Base-by-base conservation (phyloP, 53 echinoderm and acorn worm genomes). In the Hippasteria phrygiana region DNA sequence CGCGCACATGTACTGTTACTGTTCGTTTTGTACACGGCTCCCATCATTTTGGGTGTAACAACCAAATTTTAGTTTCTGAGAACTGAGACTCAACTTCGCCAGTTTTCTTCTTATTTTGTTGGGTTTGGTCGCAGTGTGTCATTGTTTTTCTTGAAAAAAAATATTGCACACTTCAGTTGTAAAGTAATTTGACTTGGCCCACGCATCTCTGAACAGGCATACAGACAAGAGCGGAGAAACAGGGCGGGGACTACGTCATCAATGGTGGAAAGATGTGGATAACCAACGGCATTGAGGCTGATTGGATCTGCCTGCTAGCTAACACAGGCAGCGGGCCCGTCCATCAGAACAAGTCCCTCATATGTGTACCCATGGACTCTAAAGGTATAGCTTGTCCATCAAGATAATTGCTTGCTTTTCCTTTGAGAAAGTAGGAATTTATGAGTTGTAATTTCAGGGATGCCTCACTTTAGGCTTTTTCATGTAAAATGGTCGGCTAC, bases 261-360 rank as follows among this genome's bases (percentile, higher is more conserved):
- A 99, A 99, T 78, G 99, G 96, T 45, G 91, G 91, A 39, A 99
- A 99, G 90, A 77, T 94, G 90, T 99, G 99, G 99, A 99, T 90
- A 20, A 99, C 95, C 33, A 95, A 94, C 71, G 94, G 96, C 0
- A 89, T 93, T 11, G 94, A 99, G 66, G 96, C 96, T 33, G 99
- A 99, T 79, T 99, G 99, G 99, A 94, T 93, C 54, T 99, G 99
- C 63, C 88, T 95, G 24, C 87, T 99, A 26, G 99, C 88, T 5
- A 99, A 99, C 72, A 99, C 99, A 14, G 90, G 93, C 3, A 87
- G 78, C 7, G 99, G 96, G 12, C 85, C 89, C 0, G 59, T 87
- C 3, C 94, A 99, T 84, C 87, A 88, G 69, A 99, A 96, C 55
- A 99, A 99, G 56, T 99, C 99, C 13, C 96, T 99, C 56, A 91